These are phyloP conservation scores for Xenops minutus DNA, from an alignment of 2,797 vertebrate species.

Conservation along the genomic window DNA sequence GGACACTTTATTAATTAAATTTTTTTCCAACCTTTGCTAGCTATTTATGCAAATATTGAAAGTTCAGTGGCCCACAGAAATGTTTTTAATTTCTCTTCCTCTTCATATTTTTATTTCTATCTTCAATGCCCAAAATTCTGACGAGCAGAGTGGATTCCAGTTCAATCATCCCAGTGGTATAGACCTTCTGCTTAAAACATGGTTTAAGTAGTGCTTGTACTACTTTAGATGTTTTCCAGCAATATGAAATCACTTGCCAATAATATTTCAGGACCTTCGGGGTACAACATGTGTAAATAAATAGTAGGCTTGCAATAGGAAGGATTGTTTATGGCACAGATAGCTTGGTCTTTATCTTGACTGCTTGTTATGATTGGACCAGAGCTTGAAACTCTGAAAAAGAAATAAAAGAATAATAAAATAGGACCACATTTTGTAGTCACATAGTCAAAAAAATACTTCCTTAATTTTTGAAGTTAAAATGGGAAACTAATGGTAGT, in stretches of 20 bases:
- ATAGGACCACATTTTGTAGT: background rate
- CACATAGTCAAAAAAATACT: background rate
- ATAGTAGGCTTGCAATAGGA: background rate
- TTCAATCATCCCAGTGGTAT: background rate
- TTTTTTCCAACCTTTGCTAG: background rate
- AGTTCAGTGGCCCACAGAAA: background rate
- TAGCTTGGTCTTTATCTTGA: background rate
- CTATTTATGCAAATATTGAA: background rate
- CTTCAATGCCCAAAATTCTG: background rate
- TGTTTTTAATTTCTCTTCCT: background rate
- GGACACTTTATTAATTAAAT: background rate
- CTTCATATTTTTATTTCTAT: background rate
- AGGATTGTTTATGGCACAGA: background rate
- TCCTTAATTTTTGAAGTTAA: background rate
- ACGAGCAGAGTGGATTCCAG: background rate
- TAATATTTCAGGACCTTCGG: background rate
- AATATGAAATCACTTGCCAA: background rate
- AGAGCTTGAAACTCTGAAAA: constrained; percentile 57
- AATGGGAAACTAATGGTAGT: background rate
- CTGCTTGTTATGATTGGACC: constrained; percentile 21
- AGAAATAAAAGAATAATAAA: background rate
- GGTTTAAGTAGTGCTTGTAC: background rate
- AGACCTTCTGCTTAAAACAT: background rate
- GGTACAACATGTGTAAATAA: constrained; percentile 34
- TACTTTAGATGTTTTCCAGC: constrained; percentile 1